Base-by-base conservation (phyloP, 2,888 invertebrate species). In the Phymatocera aterrima region DNA sequence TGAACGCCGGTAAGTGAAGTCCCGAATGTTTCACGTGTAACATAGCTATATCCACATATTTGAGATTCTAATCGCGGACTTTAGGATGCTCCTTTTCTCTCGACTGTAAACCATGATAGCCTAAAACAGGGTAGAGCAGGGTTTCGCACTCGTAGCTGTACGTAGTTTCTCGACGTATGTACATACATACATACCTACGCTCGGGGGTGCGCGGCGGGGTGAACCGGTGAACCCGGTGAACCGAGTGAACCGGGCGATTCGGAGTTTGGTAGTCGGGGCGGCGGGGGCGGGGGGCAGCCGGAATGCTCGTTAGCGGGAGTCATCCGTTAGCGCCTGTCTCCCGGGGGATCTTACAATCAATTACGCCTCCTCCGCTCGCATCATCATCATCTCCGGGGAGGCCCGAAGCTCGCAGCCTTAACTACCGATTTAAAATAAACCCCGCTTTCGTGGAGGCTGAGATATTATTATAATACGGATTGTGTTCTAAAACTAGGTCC, bases 251-350 rank as follows among this genome's bases (percentile, higher is more conserved):
- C 31, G 48, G 72, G 72, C 18, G 72, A 51, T 72, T 72, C 51
- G 28, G n/a, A 51, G 72, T 51, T 51, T 51, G 51, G 34, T 34
- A 34, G 51, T 24, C 46, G 82, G 85, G 83, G 83, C 82, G 85
- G 46, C 15, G 51, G 60, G 74, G 28, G 57, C 24, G 78, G 72
- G 78, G 84, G 84, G 83, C 84, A 85, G 87, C 87, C 85, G 90
- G 90, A 90, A 90, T 90, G 90, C 90, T 90, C 90, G 90, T 90
- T 90, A 90, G 89, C 87, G 84, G 88, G 88, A 89, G 90, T 88
- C 90, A 90, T 90, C 89, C 89, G 90, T 90, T 90, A 90, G 88
- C 90, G 90, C 89, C 90, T 90, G 90, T 89, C 90, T 87, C 87
- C 86, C 85, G 84, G 84, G 85, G 87, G 87, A 89, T 90, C 88